These are phyloP conservation scores for Apotomis betuletana DNA, from an alignment of 2,888 invertebrate species.

Conservation along the genomic window DNA sequence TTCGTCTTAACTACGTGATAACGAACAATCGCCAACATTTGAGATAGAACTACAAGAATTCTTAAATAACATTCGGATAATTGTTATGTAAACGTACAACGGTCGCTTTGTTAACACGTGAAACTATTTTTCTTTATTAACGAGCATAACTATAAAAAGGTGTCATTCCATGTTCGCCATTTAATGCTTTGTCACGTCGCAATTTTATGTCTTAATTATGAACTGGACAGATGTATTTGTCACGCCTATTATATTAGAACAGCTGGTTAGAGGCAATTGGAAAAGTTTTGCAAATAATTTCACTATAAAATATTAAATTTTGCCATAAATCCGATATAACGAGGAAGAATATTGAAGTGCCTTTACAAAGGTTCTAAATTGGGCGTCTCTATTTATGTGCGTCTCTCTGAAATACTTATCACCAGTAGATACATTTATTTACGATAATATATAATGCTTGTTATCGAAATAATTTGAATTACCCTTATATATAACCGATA, in stretches of 20 bases:
- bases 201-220: slow-evolving; percentile 23
- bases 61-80: slow-evolving; percentile 10
- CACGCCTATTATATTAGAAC: background rate
- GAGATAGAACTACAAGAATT: slow-evolving; percentile 40
- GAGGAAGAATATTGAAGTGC: too few species aligned
- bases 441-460: too few species aligned
- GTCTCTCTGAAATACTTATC: too few species aligned
- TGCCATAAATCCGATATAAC: too few species aligned
- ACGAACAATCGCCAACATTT: slow-evolving; percentile 49
- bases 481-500: too few species aligned
- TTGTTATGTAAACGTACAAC: slow-evolving; percentile 5
- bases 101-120: slow-evolving; percentile 16
- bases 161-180: slow-evolving; percentile 2
- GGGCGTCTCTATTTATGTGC: too few species aligned
- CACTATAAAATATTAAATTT: background rate
- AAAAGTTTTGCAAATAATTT: background rate
- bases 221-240: background rate
- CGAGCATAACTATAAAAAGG: background rate
- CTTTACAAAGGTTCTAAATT: too few species aligned
- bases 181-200: background rate
- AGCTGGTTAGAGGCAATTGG: background rate
- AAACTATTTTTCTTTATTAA: slow-evolving; percentile 6
- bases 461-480: too few species aligned
- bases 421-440: too few species aligned
- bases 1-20: slow-evolving; percentile 49